Conservation (phyloP, 2,797 vertebrate species). For the Tokudaia muenninki region DNA sequence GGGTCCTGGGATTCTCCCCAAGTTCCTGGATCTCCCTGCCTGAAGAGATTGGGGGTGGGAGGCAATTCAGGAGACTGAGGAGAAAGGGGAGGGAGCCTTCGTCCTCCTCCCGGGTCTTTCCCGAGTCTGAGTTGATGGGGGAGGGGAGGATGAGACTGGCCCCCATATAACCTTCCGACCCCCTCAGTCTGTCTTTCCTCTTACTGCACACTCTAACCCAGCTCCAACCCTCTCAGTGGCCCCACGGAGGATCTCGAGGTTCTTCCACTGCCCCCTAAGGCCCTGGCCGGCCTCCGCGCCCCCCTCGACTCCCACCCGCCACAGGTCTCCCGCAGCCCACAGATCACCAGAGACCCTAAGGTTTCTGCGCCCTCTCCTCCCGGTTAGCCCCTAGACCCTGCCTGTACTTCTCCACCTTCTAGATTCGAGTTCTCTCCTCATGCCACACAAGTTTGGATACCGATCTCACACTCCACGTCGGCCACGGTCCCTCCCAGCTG, state of each 20-base stretch:
- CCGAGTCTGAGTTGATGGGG: conserved; percentile 66
- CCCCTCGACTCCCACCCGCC: neutral
- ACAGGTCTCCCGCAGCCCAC: neutral
- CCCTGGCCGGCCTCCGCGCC: conserved; percentile 51
- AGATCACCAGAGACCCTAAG: neutral
- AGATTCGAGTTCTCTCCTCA: conserved; percentile 35
- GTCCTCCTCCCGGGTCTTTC: conserved; percentile 56
- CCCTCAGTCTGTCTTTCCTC: conserved; percentile 20
- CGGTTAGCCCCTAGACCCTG: conserved; percentile 18
- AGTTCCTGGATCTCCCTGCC: neutral
- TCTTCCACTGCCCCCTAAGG: neutral
- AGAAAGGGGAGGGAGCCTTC: conserved; percentile 60
- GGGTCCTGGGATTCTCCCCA: conserved; percentile 49
- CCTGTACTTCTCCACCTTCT: conserved; percentile 37
- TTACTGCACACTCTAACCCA: neutral
- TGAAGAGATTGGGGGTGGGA: neutral
- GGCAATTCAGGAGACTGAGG: neutral
- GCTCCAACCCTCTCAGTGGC: conserved; percentile 49
- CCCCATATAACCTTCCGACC: conserved; percentile 71
- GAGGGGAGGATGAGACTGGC: conserved; percentile 63
- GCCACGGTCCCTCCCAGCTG: conserved; percentile 51
- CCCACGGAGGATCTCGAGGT: neutral
- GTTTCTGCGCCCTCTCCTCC: neutral
- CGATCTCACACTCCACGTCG: conserved; percentile 44
- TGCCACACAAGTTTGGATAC: neutral